Evolutionary conservation across 2,797 vertebrate species (phyloP).

Genomic region (Macrochelys suwanniensis): DNA sequence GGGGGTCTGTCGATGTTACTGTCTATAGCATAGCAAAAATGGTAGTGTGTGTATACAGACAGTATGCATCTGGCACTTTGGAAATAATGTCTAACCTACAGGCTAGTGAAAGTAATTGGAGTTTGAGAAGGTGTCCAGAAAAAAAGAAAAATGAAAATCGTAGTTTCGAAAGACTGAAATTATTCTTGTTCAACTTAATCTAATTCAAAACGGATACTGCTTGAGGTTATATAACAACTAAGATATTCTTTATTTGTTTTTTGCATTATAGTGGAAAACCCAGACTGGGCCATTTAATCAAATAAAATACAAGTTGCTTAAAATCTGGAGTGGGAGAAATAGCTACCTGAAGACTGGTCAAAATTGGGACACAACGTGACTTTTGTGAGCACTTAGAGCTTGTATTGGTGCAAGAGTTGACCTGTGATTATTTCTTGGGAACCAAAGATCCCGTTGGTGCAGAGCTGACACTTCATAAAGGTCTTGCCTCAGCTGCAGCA

Average conservation of each 20-base stretch:
- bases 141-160: slow-evolving; percentile 54
- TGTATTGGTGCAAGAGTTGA: neutral
- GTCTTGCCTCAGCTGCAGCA: neutral
- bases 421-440: neutral
- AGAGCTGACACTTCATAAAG: neutral
- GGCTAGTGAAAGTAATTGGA: slow-evolving; percentile 70
- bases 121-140: slow-evolving; percentile 36
- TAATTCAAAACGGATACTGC: slow-evolving; percentile 62
- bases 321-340: neutral
- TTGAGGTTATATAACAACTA: slow-evolving; percentile 35
- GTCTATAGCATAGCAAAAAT: too few species aligned
- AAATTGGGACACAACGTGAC: neutral
- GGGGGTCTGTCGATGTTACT: too few species aligned
- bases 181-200: slow-evolving; percentile 69
- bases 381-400: neutral
- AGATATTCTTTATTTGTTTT: slow-evolving; percentile 36
- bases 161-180: slow-evolving; percentile 61
- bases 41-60: neutral
- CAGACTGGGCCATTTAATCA: slow-evolving; percentile 51
- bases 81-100: slow-evolving; percentile 66
- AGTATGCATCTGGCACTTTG: slow-evolving; percentile 34
- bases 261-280: slow-evolving; percentile 31
- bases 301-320: slow-evolving; percentile 34
- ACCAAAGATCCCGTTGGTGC: neutral
- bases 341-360: neutral